Evolutionary conservation across 2,113 vertebrate genomes (phyloP).

Genomic region (Halichoerus grypus): DNA sequence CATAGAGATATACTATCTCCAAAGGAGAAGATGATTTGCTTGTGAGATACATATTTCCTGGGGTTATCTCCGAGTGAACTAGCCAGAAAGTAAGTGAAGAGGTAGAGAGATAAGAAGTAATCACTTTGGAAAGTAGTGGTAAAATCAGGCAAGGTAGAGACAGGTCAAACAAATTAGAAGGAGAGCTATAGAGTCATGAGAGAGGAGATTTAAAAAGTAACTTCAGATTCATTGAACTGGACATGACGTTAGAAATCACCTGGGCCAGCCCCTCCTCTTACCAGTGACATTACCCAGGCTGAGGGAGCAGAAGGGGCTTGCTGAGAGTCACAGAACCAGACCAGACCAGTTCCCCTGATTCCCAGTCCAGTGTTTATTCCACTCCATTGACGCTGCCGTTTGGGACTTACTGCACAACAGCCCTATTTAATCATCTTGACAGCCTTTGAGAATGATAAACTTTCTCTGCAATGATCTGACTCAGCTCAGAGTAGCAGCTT

Average conservation of each 20-base stretch:
- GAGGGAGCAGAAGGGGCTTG: neutral
- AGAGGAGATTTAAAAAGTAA: neutral
- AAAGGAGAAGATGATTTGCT: slow-evolving; percentile 5
- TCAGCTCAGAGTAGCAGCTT: slow-evolving; percentile 7
- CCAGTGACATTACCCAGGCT: neutral
- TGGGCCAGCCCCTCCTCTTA: neutral
- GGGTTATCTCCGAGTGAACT: neutral
- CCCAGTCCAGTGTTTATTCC: neutral
- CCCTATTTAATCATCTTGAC: slow-evolving; percentile 51
- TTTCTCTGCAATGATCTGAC: slow-evolving; percentile 16
- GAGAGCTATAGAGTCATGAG: neutral
- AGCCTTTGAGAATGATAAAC: slow-evolving; percentile 2
- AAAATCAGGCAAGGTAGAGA: slow-evolving; percentile 48
- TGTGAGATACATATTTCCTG: slow-evolving; percentile 7
- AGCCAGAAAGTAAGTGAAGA: slow-evolving; percentile 42
- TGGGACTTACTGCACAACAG: neutral
- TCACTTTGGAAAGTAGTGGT: neutral
- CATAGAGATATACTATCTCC: neutral
- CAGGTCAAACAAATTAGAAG: neutral
- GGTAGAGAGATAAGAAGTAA: slow-evolving; percentile 39
- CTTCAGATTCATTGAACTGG: neutral
- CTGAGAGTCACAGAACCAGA: neutral
- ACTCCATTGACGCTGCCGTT: neutral
- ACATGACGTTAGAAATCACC: slow-evolving; percentile 3
- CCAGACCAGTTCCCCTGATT: neutral